These are phyloP conservation scores for Meloidogyne exigua DNA, from an alignment of 1,140 invertebrate genomes.

Conservation along the genomic window DNA sequence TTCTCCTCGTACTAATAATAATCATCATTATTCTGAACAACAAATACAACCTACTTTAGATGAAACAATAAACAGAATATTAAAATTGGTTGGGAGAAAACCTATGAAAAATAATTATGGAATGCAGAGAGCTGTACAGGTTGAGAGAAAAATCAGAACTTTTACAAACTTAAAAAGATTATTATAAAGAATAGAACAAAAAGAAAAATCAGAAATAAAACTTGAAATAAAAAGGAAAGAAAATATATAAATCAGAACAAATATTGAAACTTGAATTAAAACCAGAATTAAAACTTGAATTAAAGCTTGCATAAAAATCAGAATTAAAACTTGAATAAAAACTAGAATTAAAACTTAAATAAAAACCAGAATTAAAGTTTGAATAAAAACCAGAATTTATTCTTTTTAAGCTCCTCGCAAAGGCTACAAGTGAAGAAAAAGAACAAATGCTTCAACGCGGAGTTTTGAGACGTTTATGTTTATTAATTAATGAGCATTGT, in stretches of 20 bases:
- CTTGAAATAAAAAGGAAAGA: neutral
- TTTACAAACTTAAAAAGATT: neutral
- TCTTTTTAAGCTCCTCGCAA: conserved; percentile 44
- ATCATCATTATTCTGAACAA: neutral
- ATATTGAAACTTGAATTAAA: conserved; percentile 14
- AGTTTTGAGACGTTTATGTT: conserved; percentile 24
- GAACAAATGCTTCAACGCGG: conserved; percentile 27
- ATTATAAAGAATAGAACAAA: no score
- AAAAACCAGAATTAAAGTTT: neutral
- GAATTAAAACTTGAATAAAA: no score
- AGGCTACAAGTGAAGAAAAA: conserved; percentile 41
- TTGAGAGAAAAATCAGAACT: conserved; percentile 38
- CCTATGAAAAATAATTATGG: conserved; percentile 42
- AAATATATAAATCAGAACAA: neutral
- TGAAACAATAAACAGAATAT: conserved; percentile 14
- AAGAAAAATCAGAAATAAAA: conserved; percentile 3
- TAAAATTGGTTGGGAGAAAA: conserved; percentile 16
- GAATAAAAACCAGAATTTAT: neutral
- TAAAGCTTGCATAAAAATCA: no score
- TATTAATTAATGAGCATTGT: conserved; percentile 31
- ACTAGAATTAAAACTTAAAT: neutral
- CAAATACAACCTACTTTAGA: conserved; percentile 14
- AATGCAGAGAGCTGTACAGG: conserved; percentile 48
- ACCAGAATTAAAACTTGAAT: no score
- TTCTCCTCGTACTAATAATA: neutral